Base-by-base conservation (phyloP, 2,888 invertebrate species). In the Flexamia atlantica region DNA sequence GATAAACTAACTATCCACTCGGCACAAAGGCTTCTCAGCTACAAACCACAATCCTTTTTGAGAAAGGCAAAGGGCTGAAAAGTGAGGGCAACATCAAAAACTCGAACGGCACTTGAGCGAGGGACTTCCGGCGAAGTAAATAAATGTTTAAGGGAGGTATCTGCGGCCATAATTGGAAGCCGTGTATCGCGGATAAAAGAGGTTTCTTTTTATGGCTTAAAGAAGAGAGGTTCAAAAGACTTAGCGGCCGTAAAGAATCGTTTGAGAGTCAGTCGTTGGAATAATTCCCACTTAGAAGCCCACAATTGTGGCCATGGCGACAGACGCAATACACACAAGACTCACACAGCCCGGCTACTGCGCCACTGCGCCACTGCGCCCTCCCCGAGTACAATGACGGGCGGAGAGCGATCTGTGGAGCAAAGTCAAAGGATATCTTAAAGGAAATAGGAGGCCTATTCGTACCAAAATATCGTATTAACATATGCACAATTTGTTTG, bases 91-190 rank as follows among this genome's bases (percentile, higher is more conserved):
- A 57, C 57, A 57, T 79, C 79, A 79, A 57, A 79, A 79, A 79
- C 79, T 10, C 25, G 1, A 40, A 42, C 25, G 28, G 57, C 79
- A 79, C 79, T 79, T 23, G 79, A 53, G 79, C 57, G 32, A 28
- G 46, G 20, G 25, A 50, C 76, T 76, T 76, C 76, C 76, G 76
- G 76, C 25, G 57, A 57, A 79, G 79, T 79, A 79, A 79, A 79
- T 79, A 79, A 79, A 79, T 79, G 57, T 79, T 79, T 79, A 79
- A 79, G 50, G 57, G 50, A 76, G 76, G 32, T 79, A 79, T 79
- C 79, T 76, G 42, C 32, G 42, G 28, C 30, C 50, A 79, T 79
- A 79, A 79, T 79, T 79, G 79, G 79, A 79, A 79, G 79, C 79
- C 79, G 79, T 79, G 32, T 76, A 79, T 79, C 14, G 79, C 36